These are phyloP conservation scores for Caranx melampygus DNA, from an alignment of 2,113 vertebrate species.

Conservation along the genomic window DNA sequence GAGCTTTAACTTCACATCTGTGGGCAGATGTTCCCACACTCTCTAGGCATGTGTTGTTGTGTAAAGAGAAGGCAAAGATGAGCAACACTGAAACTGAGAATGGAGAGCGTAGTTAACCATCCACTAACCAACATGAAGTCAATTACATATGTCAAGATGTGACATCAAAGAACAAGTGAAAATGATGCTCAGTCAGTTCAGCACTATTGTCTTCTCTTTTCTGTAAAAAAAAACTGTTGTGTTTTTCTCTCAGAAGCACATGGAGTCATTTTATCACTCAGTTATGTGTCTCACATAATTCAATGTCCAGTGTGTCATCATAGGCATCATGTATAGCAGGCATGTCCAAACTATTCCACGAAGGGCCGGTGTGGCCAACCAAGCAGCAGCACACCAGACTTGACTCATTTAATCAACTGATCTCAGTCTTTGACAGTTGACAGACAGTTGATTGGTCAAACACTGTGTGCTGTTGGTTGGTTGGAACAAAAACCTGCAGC, in stretches of 20 bases:
- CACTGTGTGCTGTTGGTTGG: no score
- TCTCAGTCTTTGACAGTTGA: no score
- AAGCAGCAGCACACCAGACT: no score
- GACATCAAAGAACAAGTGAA: constrained; percentile 24
- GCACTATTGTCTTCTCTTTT: neutral
- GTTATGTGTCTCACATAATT: no score
- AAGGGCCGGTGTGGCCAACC: no score
- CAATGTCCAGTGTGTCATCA: neutral
- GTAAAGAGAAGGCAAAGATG: constrained; percentile 16
- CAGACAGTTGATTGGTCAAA: no score
- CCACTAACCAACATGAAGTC: constrained; percentile 19
- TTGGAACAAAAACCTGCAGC: no score
- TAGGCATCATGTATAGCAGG: neutral
- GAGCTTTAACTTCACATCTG: neutral
- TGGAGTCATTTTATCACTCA: neutral
- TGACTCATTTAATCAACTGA: no score
- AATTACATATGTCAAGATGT: neutral
- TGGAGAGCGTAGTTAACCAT: constrained; percentile 7
- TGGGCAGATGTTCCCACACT: constrained; percentile 17
- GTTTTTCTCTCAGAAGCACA: neutral
- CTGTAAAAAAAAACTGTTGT: neutral
- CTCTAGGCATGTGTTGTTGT: neutral
- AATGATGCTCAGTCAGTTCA: neutral
- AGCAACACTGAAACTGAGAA: constrained; percentile 54
- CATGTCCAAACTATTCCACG: no score